phyloP scores from a whole-genome alignment of 2,113 vertebrate species.

The Sardina pilchardus region DNA sequence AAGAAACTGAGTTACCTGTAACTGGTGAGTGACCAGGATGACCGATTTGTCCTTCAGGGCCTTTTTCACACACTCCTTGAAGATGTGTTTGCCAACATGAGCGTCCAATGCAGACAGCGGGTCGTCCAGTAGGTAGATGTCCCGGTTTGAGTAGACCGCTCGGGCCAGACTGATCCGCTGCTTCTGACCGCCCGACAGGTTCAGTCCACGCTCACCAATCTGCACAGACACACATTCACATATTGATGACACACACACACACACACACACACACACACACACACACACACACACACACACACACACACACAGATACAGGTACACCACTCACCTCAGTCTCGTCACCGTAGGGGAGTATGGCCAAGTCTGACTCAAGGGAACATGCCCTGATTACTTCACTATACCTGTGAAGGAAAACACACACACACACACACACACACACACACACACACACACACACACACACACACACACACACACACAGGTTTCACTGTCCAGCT shows the following conservation, averaged over 20 bases:
- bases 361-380: constrained; percentile 69
- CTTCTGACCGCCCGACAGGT: constrained; percentile 79
- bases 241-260: background rate
- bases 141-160: constrained; percentile 72
- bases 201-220: constrained; percentile 76
- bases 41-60: constrained; percentile 71
- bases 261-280: too few species aligned
- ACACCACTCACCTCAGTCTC: constrained; percentile 72
- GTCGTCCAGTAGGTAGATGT: constrained; percentile 78
- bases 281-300: background rate
- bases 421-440: constrained; percentile 6
- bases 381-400: constrained; percentile 65
- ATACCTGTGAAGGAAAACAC: constrained; percentile 66
- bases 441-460: constrained; percentile 11
- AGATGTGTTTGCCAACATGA: constrained; percentile 76
- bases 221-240: constrained; percentile 49
- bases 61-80: constrained; percentile 77
- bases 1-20: too few species aligned
- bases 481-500: too few species aligned
- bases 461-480: too few species aligned
- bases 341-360: constrained; percentile 72
- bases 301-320: background rate
- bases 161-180: constrained; percentile 77
- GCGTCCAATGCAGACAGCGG: constrained; percentile 77
- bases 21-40: constrained; percentile 74